Evolutionary conservation across 2,113 vertebrate species (phyloP).

Genomic region (Scytalopus superciliaris): DNA sequence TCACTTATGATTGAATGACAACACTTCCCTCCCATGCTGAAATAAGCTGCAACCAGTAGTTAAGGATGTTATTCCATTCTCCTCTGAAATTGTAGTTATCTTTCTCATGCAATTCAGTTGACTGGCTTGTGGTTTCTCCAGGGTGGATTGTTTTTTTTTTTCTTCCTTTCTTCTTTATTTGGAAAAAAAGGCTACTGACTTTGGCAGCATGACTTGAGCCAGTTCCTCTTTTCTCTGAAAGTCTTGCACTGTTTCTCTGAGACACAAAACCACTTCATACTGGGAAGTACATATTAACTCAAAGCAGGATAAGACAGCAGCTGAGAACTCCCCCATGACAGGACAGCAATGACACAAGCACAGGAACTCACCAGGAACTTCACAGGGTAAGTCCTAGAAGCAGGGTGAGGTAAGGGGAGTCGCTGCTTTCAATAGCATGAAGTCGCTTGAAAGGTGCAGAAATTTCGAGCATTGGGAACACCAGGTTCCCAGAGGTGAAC

Average conservation of each 20-base stretch:
- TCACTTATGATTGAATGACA: not conserved
- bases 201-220: not conserved
- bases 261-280: not conserved
- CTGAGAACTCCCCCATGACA: not conserved
- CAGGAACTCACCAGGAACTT: not conserved
- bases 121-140: not conserved
- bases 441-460: not conserved
- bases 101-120: not conserved
- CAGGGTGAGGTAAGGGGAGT: not conserved
- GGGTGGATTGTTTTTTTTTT: fast-evolving
- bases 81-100: not conserved
- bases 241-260: not conserved
- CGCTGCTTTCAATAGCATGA: not conserved
- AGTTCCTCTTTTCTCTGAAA: constrained; percentile 2
- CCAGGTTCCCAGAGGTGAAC: not conserved
- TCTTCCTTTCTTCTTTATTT: not conserved
- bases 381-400: not conserved
- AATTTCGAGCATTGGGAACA: not conserved
- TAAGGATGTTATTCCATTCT: not conserved
- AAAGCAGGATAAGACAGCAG: not conserved
- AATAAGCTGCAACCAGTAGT: constrained; percentile 14
- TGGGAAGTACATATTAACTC: not conserved
- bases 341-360: not conserved
- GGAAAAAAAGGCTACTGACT: not conserved
- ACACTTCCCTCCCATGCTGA: not conserved